Evolutionary conservation across 2,888 invertebrate species (phyloP), one percentile per base, ranked within the genome.

Genomic region (Lepidochrysops patricia): DNA sequence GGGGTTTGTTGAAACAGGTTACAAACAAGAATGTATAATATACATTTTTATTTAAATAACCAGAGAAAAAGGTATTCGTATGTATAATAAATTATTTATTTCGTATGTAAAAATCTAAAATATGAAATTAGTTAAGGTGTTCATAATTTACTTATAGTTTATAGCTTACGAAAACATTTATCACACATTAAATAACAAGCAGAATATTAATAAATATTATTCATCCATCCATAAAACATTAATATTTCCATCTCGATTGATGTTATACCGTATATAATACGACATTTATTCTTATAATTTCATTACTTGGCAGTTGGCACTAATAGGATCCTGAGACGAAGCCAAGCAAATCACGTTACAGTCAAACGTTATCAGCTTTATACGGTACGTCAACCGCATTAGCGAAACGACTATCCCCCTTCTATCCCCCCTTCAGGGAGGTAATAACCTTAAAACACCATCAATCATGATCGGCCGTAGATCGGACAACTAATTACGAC

Each of bases 381-480:
- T 73, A 72, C 76, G 79, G 75, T 71, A 68, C 73, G 72, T 72
- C 70, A 70, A 72, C 74, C 65, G 72, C 76, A 80, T 81, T 82
- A 71, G 68, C 79, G 77, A 71, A 72, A 80, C 75, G 77, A 82
- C 74, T 69, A 64, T 68, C 71, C 72, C 74, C 73, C 66, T 64
- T 70, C 63, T n/a, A n/a, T 68, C 65, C 61, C 63, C 65, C 63
- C 64, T 61, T 64, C 69, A 68, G 66, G 64, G 66, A 64, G 68
- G 74, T 76, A 78, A 78, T 77, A 75, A 75, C 70, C 72, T 76
- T 74, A 78, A 74, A 78, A 74, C 76, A 71, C 67, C 82, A 87
- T 87, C 84, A 84, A 86, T 87, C 87, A 87, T 82, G 80, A 75
- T 76, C 72, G 72, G 68, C 54, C 72, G 71, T 71, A 43, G 68